Percentiles rank a stretch among this genome's conserved stretches.
These are phyloP conservation scores for Malthinus flaveolus DNA, from an alignment of 2,888 invertebrate genomes.

Conservation along the genomic window DNA sequence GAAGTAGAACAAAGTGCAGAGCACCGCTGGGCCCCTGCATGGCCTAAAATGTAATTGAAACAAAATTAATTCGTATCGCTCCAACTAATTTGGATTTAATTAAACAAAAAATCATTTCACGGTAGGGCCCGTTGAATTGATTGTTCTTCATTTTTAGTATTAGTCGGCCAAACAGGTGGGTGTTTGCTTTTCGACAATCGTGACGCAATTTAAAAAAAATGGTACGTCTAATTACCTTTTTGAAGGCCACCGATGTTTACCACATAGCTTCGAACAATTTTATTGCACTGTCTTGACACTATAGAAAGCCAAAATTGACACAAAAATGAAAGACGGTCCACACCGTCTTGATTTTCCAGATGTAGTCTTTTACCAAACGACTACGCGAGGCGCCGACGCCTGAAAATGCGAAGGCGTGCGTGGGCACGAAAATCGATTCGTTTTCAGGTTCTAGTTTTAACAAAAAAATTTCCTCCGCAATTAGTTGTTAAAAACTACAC, in stretches of 20 bases:
- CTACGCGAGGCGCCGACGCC: slow-evolving; percentile 42
- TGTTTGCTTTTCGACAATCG: slow-evolving; percentile 23
- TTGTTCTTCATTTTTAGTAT: slow-evolving; percentile 11
- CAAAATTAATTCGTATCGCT: neutral
- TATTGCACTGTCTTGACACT: slow-evolving; percentile 34
- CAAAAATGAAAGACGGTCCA: slow-evolving; percentile 33
- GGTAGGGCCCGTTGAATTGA: neutral
- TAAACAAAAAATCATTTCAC: neutral
- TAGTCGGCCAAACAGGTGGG: slow-evolving; percentile 41
- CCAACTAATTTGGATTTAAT: neutral
- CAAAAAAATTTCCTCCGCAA: slow-evolving; percentile 19
- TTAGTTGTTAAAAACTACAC: too few relatives aligned
- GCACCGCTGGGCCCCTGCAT: slow-evolving; percentile 54
- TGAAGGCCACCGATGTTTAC: slow-evolving; percentile 37
- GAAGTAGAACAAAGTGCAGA: slow-evolving; percentile 47
- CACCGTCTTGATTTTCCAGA: slow-evolving; percentile 40
- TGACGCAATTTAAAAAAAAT: neutral
- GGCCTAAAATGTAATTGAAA: slow-evolving; percentile 45
- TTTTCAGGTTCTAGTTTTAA: slow-evolving; percentile 30
- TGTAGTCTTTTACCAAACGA: slow-evolving; percentile 33
- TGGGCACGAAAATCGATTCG: slow-evolving; percentile 49
- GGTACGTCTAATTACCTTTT: slow-evolving; percentile 27
- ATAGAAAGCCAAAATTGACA: slow-evolving; percentile 33
- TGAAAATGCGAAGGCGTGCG: slow-evolving; percentile 47
- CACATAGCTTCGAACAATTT: slow-evolving; percentile 38